Evolutionary conservation across 2,113 vertebrate species (phyloP), one percentile per base, ranked within the genome.

Genomic region (Macrotus californicus): DNA sequence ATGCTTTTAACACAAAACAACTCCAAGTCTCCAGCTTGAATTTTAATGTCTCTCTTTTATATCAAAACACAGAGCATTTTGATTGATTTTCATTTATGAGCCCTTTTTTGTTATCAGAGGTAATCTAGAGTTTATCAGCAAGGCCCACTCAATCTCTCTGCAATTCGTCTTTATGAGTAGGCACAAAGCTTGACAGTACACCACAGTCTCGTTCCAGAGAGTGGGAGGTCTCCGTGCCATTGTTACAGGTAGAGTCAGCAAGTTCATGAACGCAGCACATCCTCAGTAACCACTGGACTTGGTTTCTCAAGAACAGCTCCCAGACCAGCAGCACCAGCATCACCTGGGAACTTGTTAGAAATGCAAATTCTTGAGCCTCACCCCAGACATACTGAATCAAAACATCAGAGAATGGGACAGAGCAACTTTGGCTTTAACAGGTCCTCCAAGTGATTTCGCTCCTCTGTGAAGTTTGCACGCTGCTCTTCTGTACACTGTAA

Each of bases 1-100:
- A 92, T 41, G 88, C 93, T 96, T 94, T 96, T 96, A 94, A 77
- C 79, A 91, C 54, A 95, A 75, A 97, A 89, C 73, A 95, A 85
- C 81, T 97, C 15, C 26, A 94, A 24, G 11, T 84, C 67, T 93
- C 46, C 19, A 83, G 94, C 59, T 86, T 91, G 95, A 97, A 94
- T 96, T 92, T 93, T 93, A 95, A 97, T 96, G 34, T 75, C 80
- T 83, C 21, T 69, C 39, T 96, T 97, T 96, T 89, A 66, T 70
- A 94, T 92, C 31, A 94, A 96, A 96, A 94, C 89, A 93, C 48
- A 89, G 76, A 79, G 7, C 46, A 66, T 31, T 90, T 79, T 76
- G 94, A 93, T 89, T 93, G 94, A 95, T 92, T 79, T 90, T 79
- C 87, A 92, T 92, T 50, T 93, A 39, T 26, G 7, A 94, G 29